Evolutionary conservation across 2,888 invertebrate genomes (phyloP).

Genomic region (Meta bourneti): DNA sequence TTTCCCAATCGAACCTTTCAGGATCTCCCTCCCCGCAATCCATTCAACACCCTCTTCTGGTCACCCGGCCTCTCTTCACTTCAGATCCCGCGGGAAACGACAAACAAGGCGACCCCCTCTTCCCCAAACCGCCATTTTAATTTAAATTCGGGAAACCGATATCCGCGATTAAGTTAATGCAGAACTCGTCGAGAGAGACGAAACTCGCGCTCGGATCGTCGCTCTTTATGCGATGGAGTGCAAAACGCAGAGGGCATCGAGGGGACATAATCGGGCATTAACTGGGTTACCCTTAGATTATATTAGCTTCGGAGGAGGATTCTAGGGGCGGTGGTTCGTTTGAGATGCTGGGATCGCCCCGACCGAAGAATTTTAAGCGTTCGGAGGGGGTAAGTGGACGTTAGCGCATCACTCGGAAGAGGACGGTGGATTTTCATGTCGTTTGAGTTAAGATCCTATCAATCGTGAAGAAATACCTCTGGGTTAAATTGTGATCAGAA

Average conservation of each 20-base stretch:
- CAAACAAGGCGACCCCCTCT: neutral
- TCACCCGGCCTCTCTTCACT: neutral
- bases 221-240: too few species aligned
- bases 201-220: neutral
- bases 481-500: neutral
- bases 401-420: too few species aligned
- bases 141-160: neutral
- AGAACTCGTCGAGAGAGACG: neutral
- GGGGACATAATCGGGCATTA: too few species aligned
- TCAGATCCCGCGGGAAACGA: neutral
- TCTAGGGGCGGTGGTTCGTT: too few species aligned
- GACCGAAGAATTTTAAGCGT: neutral
- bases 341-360: neutral
- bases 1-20: neutral
- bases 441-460: neutral
- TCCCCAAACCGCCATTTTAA: neutral
- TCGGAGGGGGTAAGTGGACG: neutral
- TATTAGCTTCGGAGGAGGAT: too few species aligned
- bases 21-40: neutral
- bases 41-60: conserved; percentile 10
- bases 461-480: neutral
- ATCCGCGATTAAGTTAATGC: neutral
- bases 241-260: too few species aligned
- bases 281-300: too few species aligned
- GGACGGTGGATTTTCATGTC: neutral